These are phyloP conservation scores for Moxostoma hubbsi DNA, from an alignment of 2,797 vertebrate species.

Conservation along the genomic window DNA sequence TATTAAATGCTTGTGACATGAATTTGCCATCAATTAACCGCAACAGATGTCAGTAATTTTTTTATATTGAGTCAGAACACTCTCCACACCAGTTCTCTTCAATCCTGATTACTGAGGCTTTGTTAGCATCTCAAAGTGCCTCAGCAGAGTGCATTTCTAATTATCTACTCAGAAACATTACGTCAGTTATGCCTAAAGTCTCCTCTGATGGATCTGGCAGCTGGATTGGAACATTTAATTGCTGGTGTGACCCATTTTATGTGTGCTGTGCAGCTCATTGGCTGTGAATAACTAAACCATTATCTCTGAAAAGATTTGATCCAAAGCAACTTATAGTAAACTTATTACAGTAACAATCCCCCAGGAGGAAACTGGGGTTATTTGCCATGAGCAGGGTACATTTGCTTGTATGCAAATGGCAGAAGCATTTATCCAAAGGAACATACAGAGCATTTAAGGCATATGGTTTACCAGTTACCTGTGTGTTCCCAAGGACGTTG, in stretches of 20 bases:
- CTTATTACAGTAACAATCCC: background rate
- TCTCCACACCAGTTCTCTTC: slow-evolving; percentile 1
- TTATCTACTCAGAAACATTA: slow-evolving; percentile 39
- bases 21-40: background rate
- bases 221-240: slow-evolving; percentile 36
- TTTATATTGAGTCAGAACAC: slow-evolving; percentile 18
- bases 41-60: slow-evolving; percentile 19
- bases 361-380: no score
- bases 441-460: no score
- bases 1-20: slow-evolving; percentile 1
- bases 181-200: slow-evolving; percentile 24
- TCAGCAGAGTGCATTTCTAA: slow-evolving; percentile 39
- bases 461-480: no score
- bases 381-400: no score
- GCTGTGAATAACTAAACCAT: slow-evolving; percentile 42
- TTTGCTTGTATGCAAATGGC: no score
- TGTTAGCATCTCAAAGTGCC: slow-evolving; percentile 15
- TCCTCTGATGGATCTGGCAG: slow-evolving; percentile 32
- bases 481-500: no score
- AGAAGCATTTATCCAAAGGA: no score
- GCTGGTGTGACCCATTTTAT: slow-evolving; percentile 50
- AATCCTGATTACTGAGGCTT: slow-evolving; percentile 17
- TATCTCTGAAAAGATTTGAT: slow-evolving; percentile 34
- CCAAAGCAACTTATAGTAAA: no score
- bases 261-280: slow-evolving; percentile 23